Percentiles rank a stretch among this genome's conserved stretches.
phyloP scores from a whole-genome alignment of 2,113 vertebrate genomes.

The Crotalus viridis region DNA sequence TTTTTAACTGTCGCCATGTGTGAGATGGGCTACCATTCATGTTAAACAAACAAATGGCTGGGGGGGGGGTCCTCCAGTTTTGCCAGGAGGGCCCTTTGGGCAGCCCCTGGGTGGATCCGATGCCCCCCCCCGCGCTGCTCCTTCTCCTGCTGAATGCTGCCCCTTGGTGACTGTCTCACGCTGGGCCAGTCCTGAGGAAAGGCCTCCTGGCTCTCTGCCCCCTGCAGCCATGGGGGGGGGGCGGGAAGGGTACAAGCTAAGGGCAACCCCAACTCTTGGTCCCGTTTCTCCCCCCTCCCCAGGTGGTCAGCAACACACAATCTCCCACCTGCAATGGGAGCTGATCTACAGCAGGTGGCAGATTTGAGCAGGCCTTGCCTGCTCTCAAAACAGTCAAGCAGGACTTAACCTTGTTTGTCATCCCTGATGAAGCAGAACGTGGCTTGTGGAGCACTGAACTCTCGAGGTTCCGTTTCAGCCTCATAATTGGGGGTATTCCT shows the following conservation, averaged over 20 bases:
- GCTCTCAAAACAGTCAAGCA: neutral
- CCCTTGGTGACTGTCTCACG: too few species aligned
- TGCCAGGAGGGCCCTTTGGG: neutral
- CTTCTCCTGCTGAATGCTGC: neutral
- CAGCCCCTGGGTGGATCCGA: neutral
- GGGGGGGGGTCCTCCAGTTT: too few species aligned
- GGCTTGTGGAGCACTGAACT: neutral
- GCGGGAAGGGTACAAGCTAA: neutral
- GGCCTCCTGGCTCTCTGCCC: neutral
- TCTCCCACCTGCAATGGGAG: neutral
- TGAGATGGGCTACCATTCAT: neutral
- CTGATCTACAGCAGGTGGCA: neutral
- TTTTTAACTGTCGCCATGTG: neutral
- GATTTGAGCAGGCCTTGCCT: neutral
- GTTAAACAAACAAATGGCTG: neutral
- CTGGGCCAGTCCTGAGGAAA: too few species aligned
- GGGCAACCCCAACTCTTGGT: neutral
- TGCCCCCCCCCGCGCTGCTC: neutral
- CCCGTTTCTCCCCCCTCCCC: neutral
- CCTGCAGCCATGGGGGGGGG: neutral
- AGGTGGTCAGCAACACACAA: neutral
- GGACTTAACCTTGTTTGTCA: neutral
- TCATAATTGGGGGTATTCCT: neutral
- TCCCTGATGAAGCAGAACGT: neutral
- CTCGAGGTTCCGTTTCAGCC: neutral